Evolutionary conservation across 2,888 invertebrate species (phyloP).

Genomic region (Erebia ligea): DNA sequence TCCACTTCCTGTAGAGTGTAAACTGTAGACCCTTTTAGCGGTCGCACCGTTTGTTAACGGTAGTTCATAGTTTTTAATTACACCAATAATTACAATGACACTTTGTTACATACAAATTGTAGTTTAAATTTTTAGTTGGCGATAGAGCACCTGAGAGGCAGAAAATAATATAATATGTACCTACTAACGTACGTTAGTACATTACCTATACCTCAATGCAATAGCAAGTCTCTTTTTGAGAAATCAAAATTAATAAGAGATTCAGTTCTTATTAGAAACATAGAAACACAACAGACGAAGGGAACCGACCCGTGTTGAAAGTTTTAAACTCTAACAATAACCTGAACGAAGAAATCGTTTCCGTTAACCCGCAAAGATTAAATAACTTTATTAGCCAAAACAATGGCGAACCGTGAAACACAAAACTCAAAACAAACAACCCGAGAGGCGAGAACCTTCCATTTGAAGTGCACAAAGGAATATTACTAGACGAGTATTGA

Average conservation of each 20-base stretch:
- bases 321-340: slow-evolving; percentile 12
- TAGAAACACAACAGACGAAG: background rate
- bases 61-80: slow-evolving; percentile 54
- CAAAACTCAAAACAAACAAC: slow-evolving; percentile 64
- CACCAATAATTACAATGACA: slow-evolving; percentile 41
- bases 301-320: slow-evolving; percentile 2
- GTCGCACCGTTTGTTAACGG: slow-evolving; percentile 65
- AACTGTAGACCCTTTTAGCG: slow-evolving; percentile 59
- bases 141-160: background rate
- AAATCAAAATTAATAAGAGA: background rate
- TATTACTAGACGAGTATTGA: slow-evolving; percentile 68
- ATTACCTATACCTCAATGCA: too few relatives aligned
- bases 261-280: background rate
- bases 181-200: too few relatives aligned
- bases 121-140: background rate
- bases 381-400: slow-evolving; percentile 44
- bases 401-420: slow-evolving; percentile 60
- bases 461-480: slow-evolving; percentile 73
- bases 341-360: slow-evolving; percentile 21
- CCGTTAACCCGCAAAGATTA: slow-evolving; percentile 24
- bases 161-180: too few relatives aligned
- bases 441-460: slow-evolving; percentile 66
- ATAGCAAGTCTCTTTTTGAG: background rate
- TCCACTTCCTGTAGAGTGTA: slow-evolving; percentile 58
- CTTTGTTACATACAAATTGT: slow-evolving; percentile 3